A percentile compares a stretch with the other conserved stretches of the same genome.
These are phyloP conservation scores for Hoplias malabaricus DNA, from an alignment of 2,113 vertebrate species.

Conservation along the genomic window DNA sequence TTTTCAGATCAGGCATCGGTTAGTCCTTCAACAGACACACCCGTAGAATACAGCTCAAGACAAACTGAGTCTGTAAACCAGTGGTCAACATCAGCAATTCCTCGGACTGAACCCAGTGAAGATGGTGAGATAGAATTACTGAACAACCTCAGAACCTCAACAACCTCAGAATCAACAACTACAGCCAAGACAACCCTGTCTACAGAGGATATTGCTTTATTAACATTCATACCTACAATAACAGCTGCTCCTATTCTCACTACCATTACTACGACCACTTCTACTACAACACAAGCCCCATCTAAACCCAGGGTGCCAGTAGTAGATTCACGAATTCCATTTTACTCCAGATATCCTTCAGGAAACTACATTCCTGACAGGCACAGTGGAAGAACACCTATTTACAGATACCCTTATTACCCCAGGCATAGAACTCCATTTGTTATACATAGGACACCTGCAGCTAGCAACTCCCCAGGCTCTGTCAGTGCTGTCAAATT, in stretches of 20 bases:
- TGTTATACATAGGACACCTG: constrained; percentile 37
- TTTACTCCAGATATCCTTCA: constrained; percentile 65
- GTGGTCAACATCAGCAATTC: too few species aligned
- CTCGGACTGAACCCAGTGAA: too few species aligned
- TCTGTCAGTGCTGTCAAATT: constrained; percentile 29
- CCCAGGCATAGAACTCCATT: constrained; percentile 57
- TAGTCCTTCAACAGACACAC: neutral
- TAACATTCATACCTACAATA: neutral
- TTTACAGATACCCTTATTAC: constrained; percentile 52
- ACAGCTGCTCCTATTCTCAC: neutral
- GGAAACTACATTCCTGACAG: constrained; percentile 77
- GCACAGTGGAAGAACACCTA: constrained; percentile 54
- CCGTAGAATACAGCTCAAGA: constrained; percentile 17
- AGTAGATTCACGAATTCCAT: constrained; percentile 46
- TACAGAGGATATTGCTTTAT: constrained; percentile 11
- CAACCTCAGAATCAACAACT: neutral
- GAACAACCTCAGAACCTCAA: neutral
- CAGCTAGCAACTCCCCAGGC: neutral
- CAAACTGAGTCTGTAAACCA: too few species aligned
- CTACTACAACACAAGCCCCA: constrained; percentile 20
- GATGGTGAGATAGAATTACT: neutral
- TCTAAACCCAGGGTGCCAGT: constrained; percentile 40
- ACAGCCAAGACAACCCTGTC: constrained; percentile 8
- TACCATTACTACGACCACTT: neutral
- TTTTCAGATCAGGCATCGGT: neutral